These are phyloP conservation scores for Columba guinea DNA, from an alignment of 2,797 vertebrate genomes.

Conservation along the genomic window DNA sequence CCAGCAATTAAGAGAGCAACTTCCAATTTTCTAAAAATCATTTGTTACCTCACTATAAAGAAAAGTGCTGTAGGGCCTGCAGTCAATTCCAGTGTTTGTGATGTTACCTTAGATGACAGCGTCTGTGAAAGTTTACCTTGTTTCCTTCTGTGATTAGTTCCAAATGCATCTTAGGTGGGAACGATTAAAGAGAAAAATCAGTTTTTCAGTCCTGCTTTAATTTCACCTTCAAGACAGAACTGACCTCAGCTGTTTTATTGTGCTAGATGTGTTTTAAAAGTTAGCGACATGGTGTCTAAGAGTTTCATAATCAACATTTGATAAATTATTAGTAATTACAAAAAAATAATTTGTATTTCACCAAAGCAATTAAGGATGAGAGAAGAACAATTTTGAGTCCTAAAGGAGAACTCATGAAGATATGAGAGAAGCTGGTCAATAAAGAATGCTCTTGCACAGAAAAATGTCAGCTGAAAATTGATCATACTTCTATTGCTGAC, in stretches of 20 bases:
- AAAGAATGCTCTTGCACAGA: not conserved
- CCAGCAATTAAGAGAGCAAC: not conserved
- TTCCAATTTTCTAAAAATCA: not conserved
- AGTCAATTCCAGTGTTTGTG: not conserved
- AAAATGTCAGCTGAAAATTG: not conserved
- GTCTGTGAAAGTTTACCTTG: not conserved
- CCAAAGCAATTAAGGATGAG: not conserved
- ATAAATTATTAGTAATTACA: not conserved
- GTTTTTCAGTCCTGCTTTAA: not conserved
- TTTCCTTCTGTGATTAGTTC: not conserved
- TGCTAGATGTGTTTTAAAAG: not conserved
- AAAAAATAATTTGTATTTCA: not conserved
- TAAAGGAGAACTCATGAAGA: not conserved
- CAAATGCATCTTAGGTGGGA: not conserved
- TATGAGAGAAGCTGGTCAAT: not conserved
- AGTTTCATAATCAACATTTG: not conserved
- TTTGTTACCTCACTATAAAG: not conserved
- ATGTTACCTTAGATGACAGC: not conserved
- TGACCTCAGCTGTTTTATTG: not conserved
- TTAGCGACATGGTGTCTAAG: not conserved
- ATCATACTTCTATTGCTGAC: not conserved
- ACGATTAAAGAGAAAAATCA: not conserved
- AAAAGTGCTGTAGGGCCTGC: not conserved
- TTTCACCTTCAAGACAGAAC: not conserved
- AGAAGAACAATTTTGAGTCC: not conserved